Evolutionary conservation across 2,888 invertebrate genomes (phyloP), one percentile per base, ranked within the genome.

Genomic region (Deilephila porcellus): DNA sequence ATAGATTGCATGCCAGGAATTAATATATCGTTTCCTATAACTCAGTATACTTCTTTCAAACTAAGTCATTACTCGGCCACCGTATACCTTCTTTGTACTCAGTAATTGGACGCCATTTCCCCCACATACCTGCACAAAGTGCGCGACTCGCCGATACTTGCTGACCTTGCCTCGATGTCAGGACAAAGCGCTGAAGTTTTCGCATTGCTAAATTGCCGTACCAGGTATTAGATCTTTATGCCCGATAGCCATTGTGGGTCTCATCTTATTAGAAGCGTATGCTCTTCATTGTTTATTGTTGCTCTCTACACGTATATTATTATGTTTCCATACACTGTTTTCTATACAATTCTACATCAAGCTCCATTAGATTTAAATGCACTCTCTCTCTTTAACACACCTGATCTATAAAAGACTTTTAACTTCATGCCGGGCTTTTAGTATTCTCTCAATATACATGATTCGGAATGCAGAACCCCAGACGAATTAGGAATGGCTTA

Each of bases 151-250:
- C 70, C 71, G 53, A 72, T 71, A 74, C 75, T 75, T 70, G 78
- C 72, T 76, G 78, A 76, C 77, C 79, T 82, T 83, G 79, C 71
- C 32, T 63, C 64, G 34, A 45, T 74, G 72, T 25, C 70, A 71
- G 74, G 72, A 75, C 52, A 73, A 73, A 74, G 74, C 73, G 73
- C 73, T 74, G 70, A 64, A 74, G 74, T 77, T 73, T 76, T 77
- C 60, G 72, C 67, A 70, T 73, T 77, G 72, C 75, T 70, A 76
- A 76, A 76, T 76, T 60, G 59, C 64, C 75, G 70, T 73, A 70
- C 62, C 64, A 71, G 37, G 71, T 59, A 67, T 56, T 64, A 59
- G 60, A 73, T 73, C 64, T 76, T 45, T 60, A 59, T 53, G 29
- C 4, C 56, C 45, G 72, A 73, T 71, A 72, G 67, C 62, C 72